phyloP scores from a whole-genome alignment of 2,797 vertebrate genomes.

The Anguilla megastoma region DNA sequence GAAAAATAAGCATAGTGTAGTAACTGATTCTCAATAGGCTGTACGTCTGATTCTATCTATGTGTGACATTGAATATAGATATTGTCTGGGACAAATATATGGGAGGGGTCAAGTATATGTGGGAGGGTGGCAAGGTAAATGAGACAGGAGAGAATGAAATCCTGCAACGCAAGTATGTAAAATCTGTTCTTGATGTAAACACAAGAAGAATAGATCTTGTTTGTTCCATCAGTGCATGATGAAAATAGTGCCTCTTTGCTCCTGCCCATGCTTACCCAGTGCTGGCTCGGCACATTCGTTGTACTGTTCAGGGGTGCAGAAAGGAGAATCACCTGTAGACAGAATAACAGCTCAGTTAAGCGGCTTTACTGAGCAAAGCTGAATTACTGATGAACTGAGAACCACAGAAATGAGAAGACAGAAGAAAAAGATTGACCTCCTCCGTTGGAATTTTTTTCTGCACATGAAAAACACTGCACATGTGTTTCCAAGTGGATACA shows the following conservation, averaged over 20 bases:
- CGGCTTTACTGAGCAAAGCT: background rate
- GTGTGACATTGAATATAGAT: too few relatives aligned
- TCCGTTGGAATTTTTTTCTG: background rate
- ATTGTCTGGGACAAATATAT: too few relatives aligned
- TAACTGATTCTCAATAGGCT: too few relatives aligned
- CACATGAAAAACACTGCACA: background rate
- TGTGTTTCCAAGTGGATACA: background rate
- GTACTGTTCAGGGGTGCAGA: conserved; percentile 98
- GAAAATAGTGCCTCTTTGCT: background rate
- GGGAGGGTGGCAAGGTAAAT: too few relatives aligned
- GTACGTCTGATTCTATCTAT: too few relatives aligned
- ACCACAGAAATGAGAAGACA: background rate
- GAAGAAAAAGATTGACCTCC: conserved; percentile 5
- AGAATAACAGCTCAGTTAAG: conserved; percentile 44
- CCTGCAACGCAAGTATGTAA: background rate
- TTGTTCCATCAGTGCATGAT: background rate
- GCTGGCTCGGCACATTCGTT: conserved; percentile 98
- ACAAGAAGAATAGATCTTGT: background rate
- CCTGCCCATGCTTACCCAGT: conserved; percentile 69
- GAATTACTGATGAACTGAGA: conserved; percentile 9
- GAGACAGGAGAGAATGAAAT: background rate
- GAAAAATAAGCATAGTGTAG: too few relatives aligned
- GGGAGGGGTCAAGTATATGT: too few relatives aligned
- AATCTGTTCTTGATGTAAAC: background rate
- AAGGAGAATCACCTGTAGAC: conserved; percentile 88